A percentile compares a stretch with the other conserved stretches of the same genome.
These are phyloP conservation scores for Chiloscyllium punctatum DNA, from an alignment of 2,797 vertebrate genomes.

Conservation along the genomic window DNA sequence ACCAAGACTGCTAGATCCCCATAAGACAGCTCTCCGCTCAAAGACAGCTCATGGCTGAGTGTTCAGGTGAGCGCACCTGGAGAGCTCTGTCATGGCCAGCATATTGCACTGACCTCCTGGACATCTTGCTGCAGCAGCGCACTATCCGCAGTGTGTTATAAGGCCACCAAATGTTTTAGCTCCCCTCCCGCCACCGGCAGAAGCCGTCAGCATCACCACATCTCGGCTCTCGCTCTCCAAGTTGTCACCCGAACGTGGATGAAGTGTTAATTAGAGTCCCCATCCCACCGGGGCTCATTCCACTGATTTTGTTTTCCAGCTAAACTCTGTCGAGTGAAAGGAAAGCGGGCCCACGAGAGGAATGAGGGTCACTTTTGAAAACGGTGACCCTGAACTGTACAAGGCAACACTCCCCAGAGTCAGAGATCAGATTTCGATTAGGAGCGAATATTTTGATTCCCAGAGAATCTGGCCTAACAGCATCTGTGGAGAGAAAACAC, in stretches of 20 bases:
- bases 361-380: neutral
- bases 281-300: neutral
- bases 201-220: neutral
- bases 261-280: neutral
- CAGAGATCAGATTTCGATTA: too few species aligned
- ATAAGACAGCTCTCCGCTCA: neutral
- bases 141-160: neutral
- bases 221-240: neutral
- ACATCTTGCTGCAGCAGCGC: neutral
- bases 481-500: too few species aligned
- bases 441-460: too few species aligned
- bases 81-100: neutral
- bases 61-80: too few species aligned
- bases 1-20: neutral
- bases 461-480: too few species aligned
- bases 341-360: neutral
- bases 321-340: neutral
- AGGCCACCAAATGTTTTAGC: neutral
- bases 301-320: neutral
- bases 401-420: neutral
- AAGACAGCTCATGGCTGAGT: neutral
- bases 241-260: neutral
- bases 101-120: neutral
- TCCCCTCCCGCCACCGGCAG: neutral
- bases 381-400: too few species aligned